Conservation (phyloP, 2,797 vertebrate species). For the Sebastes miniatus region DNA sequence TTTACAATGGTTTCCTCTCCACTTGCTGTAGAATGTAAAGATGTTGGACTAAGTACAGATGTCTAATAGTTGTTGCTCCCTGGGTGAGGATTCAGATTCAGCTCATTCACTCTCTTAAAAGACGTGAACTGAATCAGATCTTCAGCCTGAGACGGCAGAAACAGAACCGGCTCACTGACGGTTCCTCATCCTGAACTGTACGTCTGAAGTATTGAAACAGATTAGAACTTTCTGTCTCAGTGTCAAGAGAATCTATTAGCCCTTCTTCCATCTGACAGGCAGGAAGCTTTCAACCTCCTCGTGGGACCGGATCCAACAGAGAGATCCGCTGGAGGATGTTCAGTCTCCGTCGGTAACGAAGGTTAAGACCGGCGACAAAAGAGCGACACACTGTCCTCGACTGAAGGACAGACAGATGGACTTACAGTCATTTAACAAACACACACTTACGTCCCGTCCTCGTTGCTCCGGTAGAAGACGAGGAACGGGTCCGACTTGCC, state of each 20-base stretch:
- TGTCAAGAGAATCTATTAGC: constrained; percentile 25
- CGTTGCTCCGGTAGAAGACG: constrained; percentile 93
- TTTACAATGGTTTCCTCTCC: not conserved
- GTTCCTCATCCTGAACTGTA: not conserved
- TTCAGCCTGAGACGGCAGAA: not conserved
- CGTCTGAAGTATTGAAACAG: not conserved
- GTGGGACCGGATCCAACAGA: constrained; percentile 9
- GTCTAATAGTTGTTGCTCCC: not conserved
- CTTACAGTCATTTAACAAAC: not conserved
- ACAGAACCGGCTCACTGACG: not conserved
- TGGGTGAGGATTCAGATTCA: not conserved
- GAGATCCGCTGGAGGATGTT: not conserved
- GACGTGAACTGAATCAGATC: not conserved
- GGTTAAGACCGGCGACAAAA: not conserved
- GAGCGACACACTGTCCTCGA: not conserved
- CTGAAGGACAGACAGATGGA: constrained; percentile 11
- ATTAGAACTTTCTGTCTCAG: not conserved
- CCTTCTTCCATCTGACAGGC: not conserved
- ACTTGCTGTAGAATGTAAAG: not conserved
- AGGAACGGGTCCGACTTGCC: constrained; percentile 94
- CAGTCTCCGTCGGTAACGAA: not conserved
- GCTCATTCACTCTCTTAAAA: not conserved
- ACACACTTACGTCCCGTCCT: constrained; percentile 88
- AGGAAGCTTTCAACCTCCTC: not conserved
- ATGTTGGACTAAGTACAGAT: not conserved